Evolutionary conservation across 2,797 vertebrate species (phyloP).

Genomic region (Psittacula derbiana): DNA sequence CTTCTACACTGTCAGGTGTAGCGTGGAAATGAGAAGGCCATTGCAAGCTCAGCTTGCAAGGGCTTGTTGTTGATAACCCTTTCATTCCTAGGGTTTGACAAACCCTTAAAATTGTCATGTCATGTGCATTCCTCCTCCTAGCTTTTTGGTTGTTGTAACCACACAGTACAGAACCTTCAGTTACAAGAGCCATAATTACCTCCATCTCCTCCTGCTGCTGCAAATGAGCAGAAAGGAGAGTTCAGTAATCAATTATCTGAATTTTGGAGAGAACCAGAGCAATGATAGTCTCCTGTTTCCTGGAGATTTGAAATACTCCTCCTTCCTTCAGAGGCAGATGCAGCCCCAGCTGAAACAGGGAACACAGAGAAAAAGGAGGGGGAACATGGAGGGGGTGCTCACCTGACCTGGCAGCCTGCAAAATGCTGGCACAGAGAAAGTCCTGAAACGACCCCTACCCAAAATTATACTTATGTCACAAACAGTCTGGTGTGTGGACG

Average conservation of each 20-base stretch:
- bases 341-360: neutral
- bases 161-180: neutral
- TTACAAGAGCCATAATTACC: neutral
- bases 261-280: constrained; percentile 28
- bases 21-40: fast-evolving
- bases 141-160: neutral
- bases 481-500: neutral
- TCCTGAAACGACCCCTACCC: neutral
- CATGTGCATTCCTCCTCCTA: neutral
- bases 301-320: constrained; percentile 16
- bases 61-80: neutral
- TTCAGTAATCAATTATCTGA: constrained; percentile 39
- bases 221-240: constrained; percentile 33
- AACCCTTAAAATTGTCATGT: neutral
- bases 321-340: constrained; percentile 9
- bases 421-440: neutral
- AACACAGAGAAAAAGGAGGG: neutral
- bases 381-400: fast-evolving
- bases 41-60: neutral
- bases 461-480: neutral
- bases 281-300: constrained; percentile 36
- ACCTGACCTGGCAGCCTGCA: neutral
- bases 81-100: neutral
- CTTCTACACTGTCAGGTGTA: neutral
- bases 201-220: constrained; percentile 27